Evolutionary conservation across 2,888 invertebrate genomes (phyloP).

Genomic region (Orthonevra nobilis): DNA sequence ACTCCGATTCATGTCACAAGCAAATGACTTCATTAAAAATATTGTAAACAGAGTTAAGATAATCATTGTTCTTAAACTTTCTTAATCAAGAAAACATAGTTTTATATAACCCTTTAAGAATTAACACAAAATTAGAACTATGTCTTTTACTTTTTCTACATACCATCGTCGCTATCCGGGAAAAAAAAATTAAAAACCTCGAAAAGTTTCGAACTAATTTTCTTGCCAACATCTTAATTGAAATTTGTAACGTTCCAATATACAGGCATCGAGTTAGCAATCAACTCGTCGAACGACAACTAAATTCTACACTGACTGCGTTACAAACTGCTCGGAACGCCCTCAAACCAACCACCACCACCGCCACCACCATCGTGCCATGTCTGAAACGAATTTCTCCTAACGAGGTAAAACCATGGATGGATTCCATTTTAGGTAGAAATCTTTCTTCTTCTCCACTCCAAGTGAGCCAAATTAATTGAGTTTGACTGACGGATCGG

Average conservation of each 20-base stretch:
- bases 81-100: too few relatives aligned
- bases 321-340: slow-evolving; percentile 9
- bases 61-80: too few relatives aligned
- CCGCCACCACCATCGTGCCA: not conserved
- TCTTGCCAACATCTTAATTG: slow-evolving; percentile 16
- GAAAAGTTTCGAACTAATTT: slow-evolving; percentile 8
- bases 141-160: too few relatives aligned
- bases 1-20: too few relatives aligned
- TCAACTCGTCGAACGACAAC: slow-evolving; percentile 16
- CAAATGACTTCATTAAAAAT: too few relatives aligned
- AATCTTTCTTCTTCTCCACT: slow-evolving; percentile 28
- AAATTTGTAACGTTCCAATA: slow-evolving; percentile 13
- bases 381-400: slow-evolving; percentile 3
- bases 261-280: slow-evolving; percentile 1
- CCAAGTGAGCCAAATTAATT: slow-evolving; percentile 65
- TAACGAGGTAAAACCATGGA: slow-evolving; percentile 19
- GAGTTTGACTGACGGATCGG: slow-evolving; percentile 65
- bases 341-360: not conserved
- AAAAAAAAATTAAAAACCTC: not conserved
- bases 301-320: not conserved
- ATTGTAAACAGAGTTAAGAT: too few relatives aligned
- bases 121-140: too few relatives aligned
- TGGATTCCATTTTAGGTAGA: slow-evolving; percentile 9
- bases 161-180: too few relatives aligned
- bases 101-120: too few relatives aligned